Evolutionary conservation across 2,797 vertebrate genomes (phyloP).

Genomic region (Anabas testudineus): DNA sequence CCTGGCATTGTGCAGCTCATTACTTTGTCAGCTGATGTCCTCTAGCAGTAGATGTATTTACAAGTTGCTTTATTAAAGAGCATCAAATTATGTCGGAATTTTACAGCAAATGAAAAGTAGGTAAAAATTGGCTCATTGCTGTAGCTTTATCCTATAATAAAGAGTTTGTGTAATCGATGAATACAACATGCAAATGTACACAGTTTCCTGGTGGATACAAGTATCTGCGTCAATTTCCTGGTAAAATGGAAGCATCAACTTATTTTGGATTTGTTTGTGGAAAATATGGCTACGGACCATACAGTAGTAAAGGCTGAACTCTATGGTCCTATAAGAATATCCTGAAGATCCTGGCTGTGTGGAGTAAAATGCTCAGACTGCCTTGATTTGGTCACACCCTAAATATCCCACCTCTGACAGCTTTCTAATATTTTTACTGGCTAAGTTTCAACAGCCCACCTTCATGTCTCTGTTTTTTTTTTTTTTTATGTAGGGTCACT

Average conservation of each 20-base stretch:
- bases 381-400: no score
- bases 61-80: not conserved
- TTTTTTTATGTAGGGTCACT: not conserved
- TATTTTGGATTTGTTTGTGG: not conserved
- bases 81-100: not conserved
- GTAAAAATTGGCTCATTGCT: not conserved
- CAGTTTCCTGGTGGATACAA: not conserved
- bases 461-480: not conserved
- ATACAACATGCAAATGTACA: no score
- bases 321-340: not conserved
- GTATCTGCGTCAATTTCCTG: not conserved
- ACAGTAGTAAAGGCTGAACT: not conserved
- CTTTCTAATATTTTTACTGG: conserved; percentile 2
- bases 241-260: not conserved
- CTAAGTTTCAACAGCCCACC: conserved; percentile 13
- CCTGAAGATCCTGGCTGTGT: not conserved
- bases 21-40: not conserved
- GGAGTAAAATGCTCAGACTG: no score
- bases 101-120: conserved; percentile 14
- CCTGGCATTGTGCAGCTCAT: not conserved
- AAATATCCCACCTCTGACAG: no score
- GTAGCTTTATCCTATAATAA: no score
- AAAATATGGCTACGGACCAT: not conserved
- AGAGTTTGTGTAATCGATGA: no score
- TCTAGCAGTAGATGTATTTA: not conserved